Percentiles rank a stretch among this genome's conserved stretches.
phyloP scores from a whole-genome alignment of 2,888 invertebrate genomes.

The Timema podura region DNA sequence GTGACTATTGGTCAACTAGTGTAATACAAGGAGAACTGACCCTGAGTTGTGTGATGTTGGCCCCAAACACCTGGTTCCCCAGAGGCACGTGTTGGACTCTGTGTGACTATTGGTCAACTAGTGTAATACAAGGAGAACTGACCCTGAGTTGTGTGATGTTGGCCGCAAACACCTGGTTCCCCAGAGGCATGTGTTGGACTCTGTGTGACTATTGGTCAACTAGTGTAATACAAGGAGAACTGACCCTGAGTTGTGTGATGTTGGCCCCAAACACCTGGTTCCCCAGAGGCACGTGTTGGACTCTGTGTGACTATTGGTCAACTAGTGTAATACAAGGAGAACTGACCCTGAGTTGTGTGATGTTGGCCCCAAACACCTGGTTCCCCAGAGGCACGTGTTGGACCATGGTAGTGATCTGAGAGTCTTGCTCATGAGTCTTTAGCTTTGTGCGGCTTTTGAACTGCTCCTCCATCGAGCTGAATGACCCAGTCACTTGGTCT shows the following conservation, averaged over 20 bases:
- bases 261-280: conserved; percentile 31
- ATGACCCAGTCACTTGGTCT: no score
- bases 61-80: conserved; percentile 24
- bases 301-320: conserved; percentile 38
- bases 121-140: conserved; percentile 2
- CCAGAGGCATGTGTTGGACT: conserved; percentile 38
- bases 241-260: conserved; percentile 39
- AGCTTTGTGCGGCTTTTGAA: conserved; percentile 38
- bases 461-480: background rate
- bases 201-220: conserved; percentile 37
- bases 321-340: background rate
- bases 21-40: no score
- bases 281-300: conserved; percentile 37
- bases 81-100: conserved; percentile 40
- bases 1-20: conserved; percentile 34
- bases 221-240: background rate
- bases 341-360: conserved; percentile 39
- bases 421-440: conserved; percentile 31
- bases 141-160: conserved; percentile 40
- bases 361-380: conserved; percentile 33
- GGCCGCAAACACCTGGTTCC: conserved; percentile 27
- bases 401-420: conserved; percentile 39
- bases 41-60: conserved; percentile 39
- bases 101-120: conserved; percentile 36
- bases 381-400: conserved; percentile 36